A percentile compares a stretch with the other conserved stretches of the same genome.
phyloP scores from a whole-genome alignment of 2,797 vertebrate species.

The Gobio occitaniae region DNA sequence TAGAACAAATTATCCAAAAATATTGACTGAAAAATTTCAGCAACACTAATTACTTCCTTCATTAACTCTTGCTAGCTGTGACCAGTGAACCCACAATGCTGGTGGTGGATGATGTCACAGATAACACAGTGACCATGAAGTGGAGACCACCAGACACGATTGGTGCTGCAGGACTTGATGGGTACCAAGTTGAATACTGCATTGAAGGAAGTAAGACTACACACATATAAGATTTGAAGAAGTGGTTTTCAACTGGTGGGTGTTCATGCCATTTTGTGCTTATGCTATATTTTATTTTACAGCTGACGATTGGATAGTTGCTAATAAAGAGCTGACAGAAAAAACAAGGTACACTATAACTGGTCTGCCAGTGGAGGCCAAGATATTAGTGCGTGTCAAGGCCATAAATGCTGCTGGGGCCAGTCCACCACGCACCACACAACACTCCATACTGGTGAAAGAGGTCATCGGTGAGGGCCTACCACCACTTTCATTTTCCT shows the following conservation, averaged over 20 bases:
- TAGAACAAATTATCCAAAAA: neutral
- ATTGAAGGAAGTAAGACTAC: conserved; percentile 93
- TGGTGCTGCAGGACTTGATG: conserved; percentile 94
- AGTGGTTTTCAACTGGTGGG: neutral
- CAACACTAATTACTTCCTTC: conserved; percentile 31
- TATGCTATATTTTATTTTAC: conserved; percentile 18
- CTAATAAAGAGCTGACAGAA: conserved; percentile 89
- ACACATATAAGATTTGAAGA: neutral
- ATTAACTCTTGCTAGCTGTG: conserved; percentile 80
- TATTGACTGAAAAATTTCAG: neutral
- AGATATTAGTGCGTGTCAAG: conserved; percentile 92
- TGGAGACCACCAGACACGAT: conserved; percentile 98
- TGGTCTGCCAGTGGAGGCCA: conserved; percentile 82
- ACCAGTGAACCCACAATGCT: conserved; percentile 96
- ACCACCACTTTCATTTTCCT: neutral
- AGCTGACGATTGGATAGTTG: conserved; percentile 89
- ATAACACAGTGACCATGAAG: conserved; percentile 91
- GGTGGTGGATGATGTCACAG: conserved; percentile 92
- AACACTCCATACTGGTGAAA: conserved; percentile 92
- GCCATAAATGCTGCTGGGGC: conserved; percentile 92
- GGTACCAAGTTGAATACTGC: conserved; percentile 96
- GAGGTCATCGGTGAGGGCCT: conserved; percentile 90
- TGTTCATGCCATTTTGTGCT: neutral
- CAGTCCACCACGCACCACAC: conserved; percentile 86
- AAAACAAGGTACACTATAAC: conserved; percentile 93